These are phyloP conservation scores for Platyrinchus mystaceus DNA, from an alignment of 2,797 vertebrate genomes.

Conservation along the genomic window DNA sequence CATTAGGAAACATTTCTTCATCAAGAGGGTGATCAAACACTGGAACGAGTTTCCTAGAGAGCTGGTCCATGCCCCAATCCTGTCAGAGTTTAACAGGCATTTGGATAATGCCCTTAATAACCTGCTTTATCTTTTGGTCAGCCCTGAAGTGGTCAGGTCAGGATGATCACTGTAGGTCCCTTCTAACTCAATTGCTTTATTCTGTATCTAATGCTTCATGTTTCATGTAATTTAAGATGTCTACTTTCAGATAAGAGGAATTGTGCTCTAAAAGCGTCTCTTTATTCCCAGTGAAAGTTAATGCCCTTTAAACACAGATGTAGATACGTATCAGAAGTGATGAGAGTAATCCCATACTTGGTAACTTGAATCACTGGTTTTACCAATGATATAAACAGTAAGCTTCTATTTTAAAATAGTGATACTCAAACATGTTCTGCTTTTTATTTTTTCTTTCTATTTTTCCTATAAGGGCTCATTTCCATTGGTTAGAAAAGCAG, in stretches of 20 bases:
- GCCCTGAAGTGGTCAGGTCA: not conserved
- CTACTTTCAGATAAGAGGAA: not conserved
- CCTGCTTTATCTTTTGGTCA: not conserved
- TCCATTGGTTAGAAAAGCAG: not conserved
- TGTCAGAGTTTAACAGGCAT: not conserved
- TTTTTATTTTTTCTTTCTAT: not conserved
- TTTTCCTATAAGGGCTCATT: not conserved
- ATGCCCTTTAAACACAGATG: not conserved
- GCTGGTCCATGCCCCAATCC: not conserved
- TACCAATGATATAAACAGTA: not conserved
- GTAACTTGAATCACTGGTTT: not conserved
- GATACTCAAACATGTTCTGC: not conserved
- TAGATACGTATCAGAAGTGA: not conserved
- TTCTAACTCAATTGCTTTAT: not conserved
- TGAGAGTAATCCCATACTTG: not conserved
- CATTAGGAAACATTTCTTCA: not conserved
- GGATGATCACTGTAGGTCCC: not conserved
- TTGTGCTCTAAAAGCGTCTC: not conserved
- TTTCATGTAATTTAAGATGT: not conserved
- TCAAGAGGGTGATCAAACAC: not conserved
- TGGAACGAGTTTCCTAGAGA: not conserved
- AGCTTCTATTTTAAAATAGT: slow-evolving; percentile 3
- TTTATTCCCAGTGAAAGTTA: not conserved
- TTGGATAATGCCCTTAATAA: not conserved
- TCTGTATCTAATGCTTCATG: not conserved